A percentile compares a stretch with the other conserved stretches of the same genome.
These are phyloP conservation scores for Drosophila serrata DNA, from an alignment of 1,140 invertebrate genomes.

Conservation along the genomic window DNA sequence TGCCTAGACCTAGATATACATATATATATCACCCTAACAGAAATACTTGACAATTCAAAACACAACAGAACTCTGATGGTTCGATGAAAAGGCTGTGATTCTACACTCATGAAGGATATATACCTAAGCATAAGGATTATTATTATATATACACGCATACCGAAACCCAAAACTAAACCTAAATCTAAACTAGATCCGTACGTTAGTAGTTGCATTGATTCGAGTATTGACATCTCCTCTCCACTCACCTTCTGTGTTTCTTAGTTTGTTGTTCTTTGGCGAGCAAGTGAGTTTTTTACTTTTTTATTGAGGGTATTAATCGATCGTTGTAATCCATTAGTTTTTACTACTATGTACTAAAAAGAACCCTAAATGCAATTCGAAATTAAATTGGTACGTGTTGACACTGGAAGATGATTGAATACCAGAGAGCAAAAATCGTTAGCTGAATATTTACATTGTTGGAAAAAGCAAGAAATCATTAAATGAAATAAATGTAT, in stretches of 20 bases:
- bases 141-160: conserved; percentile 42
- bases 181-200: conserved; percentile 27
- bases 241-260: conserved; percentile 44
- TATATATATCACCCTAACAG: conserved; percentile 59
- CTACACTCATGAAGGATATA: conserved; percentile 82
- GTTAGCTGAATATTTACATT: conserved; percentile 82
- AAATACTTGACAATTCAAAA: conserved; percentile 79
- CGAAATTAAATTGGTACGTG: conserved; percentile 51
- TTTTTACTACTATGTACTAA: conserved; percentile 59
- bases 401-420: conserved; percentile 20
- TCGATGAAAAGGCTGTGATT: conserved; percentile 81
- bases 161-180: conserved; percentile 6
- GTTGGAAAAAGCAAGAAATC: conserved; percentile 72
- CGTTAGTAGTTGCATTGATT: conserved; percentile 53
- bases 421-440: conserved; percentile 55
- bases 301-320: conserved; percentile 58
- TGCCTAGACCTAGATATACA: conserved; percentile 45
- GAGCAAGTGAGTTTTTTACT: conserved; percentile 60
- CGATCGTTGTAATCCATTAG: conserved; percentile 64
- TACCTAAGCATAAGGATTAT: conserved; percentile 60
- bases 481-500: conserved; percentile 82
- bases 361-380: conserved; percentile 58
- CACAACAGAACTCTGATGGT: conserved; percentile 66
- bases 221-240: conserved; percentile 58
- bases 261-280: conserved; percentile 50